Evolutionary conservation across 23 tunicate genomes (phyloP).

Genomic region (Halocynthia roretzi): DNA sequence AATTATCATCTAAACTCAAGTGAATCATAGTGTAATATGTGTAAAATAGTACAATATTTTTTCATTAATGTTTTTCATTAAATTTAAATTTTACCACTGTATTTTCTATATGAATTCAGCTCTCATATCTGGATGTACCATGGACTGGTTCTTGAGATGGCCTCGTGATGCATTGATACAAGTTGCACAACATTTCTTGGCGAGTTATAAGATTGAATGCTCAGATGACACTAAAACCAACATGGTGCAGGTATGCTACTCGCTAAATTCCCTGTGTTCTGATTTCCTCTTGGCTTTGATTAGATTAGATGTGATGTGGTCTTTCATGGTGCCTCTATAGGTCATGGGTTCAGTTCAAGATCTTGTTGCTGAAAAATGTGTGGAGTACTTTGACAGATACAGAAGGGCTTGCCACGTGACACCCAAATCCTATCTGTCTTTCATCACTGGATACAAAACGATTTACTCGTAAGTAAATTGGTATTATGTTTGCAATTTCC

Average conservation of each 20-base stretch:
- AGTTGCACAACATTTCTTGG: conserved; percentile 86
- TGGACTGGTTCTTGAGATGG: conserved; percentile 99
- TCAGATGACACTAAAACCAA: conserved; percentile 66
- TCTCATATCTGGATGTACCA: conserved; percentile 98
- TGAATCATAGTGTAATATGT: too few relatives aligned
- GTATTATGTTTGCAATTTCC: too few relatives aligned
- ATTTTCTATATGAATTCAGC: conserved; percentile 32
- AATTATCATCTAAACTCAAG: too few relatives aligned
- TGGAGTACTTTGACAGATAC: conserved; percentile 89
- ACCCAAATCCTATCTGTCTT: conserved; percentile 96
- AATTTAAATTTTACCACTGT: not conserved
- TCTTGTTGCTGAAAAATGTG: conserved; percentile 92
- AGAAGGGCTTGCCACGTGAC: conserved; percentile 99
- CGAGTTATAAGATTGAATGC: conserved; percentile 79
- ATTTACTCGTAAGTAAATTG: conserved; percentile 59
- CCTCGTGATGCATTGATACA: conserved; percentile 94
- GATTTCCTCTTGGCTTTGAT: too few relatives aligned
- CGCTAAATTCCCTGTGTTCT: not conserved
- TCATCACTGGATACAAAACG: conserved; percentile 89
- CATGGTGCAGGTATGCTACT: conserved; percentile 68
- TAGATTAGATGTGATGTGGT: too few relatives aligned
- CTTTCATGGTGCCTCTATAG: conserved; percentile 5
- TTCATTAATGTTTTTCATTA: too few relatives aligned
- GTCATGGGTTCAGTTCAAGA: conserved; percentile 99
- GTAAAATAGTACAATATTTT: too few relatives aligned